Evolutionary conservation across 2,113 vertebrate genomes (phyloP), one percentile per base, ranked within the genome.

Genomic region (Nyctibius bracteatus): DNA sequence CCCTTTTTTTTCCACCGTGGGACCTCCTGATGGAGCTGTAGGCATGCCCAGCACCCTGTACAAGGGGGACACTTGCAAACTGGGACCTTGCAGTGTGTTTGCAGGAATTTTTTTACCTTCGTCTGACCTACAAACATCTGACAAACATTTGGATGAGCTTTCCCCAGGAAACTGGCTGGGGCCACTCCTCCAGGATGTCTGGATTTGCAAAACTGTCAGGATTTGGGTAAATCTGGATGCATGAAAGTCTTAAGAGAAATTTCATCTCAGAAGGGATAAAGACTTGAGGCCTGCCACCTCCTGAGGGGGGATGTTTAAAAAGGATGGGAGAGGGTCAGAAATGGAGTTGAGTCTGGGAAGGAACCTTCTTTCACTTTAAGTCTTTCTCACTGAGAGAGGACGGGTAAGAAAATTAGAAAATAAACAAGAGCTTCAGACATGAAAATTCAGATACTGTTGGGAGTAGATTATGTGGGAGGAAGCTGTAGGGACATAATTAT

Each of bases 41-140:
- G 52, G 55, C 24, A 33, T 1, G 12, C 39, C 9, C 41, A 35
- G n/a, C 10, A 6, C 12, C 28, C 57, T 15, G 7, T 20, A 39
- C 8, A 2, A 11, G 22, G 8, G 4, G 8, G 7, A 4, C 2
- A 24, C 18, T 4, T 5, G 0, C 22, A 17, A 25, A 3, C 39
- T 19, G n/a, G 14, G 35, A 12, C 39, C 68, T 54, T 51, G 21
- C 8, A 28, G 52, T 2, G 23, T 30, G 10, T 37, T 41, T 18
- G 20, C 46, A 33, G 12, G 51, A 44, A 11, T 30, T 31, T 59
- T 30, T 61, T 28, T 12, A 14, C 0, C 1, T 73, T 72, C 41
- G 13, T 59, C 51, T 71, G 27, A 10, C n/a, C 30, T 23, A 13
- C 57, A 59, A 17, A 54, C 14, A 15, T 20, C 52, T n/a, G 5